These are phyloP conservation scores for Rotaria socialis DNA, from an alignment of 2,888 invertebrate species.

Conservation along the genomic window DNA sequence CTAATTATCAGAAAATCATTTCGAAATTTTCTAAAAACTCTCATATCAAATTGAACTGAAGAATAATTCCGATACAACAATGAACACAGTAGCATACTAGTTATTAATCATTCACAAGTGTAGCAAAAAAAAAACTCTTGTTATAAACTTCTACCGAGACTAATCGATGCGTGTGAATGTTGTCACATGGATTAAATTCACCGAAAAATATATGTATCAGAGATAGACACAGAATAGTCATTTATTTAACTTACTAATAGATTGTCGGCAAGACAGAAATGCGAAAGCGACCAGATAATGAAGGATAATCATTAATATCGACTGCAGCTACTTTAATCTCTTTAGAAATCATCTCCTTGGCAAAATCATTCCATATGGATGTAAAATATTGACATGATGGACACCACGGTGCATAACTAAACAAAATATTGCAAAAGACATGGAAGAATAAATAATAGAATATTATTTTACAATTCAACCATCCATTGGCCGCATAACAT, in stretches of 20 bases:
- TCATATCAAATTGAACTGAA: too few species aligned
- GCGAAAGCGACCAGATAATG: slow-evolving; percentile 42
- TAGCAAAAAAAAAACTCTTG: too few species aligned
- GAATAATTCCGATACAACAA: too few species aligned
- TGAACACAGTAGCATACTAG: too few species aligned
- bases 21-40: too few species aligned
- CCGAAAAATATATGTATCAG: too few species aligned
- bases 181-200: too few species aligned
- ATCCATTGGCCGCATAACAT: slow-evolving; percentile 44
- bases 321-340: slow-evolving; percentile 42
- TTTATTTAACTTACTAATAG: slow-evolving; percentile 39
- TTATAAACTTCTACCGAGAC: too few species aligned
- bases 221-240: too few species aligned
- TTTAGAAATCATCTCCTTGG: neutral
- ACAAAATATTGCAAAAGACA: neutral
- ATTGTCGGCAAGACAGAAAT: slow-evolving; percentile 42
- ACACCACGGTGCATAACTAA: slow-evolving; percentile 46
- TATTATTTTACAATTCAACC: slow-evolving; percentile 43
- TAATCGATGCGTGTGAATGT: too few species aligned
- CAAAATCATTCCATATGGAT: slow-evolving; percentile 39
- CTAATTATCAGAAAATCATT: too few species aligned
- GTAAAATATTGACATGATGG: slow-evolving; percentile 44
- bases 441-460: neutral
- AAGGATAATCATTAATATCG: slow-evolving; percentile 45
- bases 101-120: too few species aligned